These are phyloP conservation scores for Cyprinella venusta DNA, from an alignment of 2,797 vertebrate genomes.

Conservation along the genomic window DNA sequence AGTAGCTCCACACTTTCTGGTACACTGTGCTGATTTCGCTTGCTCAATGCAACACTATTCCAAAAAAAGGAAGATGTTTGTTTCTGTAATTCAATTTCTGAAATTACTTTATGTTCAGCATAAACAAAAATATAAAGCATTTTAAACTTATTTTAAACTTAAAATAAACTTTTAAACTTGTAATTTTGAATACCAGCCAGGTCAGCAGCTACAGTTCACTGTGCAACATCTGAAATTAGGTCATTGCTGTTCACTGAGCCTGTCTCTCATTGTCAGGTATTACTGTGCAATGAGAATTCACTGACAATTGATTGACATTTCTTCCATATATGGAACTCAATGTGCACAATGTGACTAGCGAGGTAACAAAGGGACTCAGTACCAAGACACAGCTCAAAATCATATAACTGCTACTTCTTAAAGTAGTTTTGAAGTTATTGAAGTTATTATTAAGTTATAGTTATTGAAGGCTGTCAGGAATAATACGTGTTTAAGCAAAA, in stretches of 20 bases:
- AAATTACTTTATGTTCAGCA: background rate
- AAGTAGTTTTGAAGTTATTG: too few species aligned
- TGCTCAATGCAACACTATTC: slow-evolving; percentile 15
- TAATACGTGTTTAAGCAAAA: background rate
- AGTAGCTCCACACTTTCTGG: slow-evolving; percentile 69
- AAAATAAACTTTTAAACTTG: slow-evolving; percentile 33
- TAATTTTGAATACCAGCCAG: slow-evolving; percentile 60
- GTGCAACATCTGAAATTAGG: slow-evolving; percentile 60
- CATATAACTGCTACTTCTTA: background rate
- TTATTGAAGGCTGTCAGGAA: background rate
- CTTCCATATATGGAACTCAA: background rate
- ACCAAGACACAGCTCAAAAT: background rate
- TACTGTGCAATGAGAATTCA: slow-evolving; percentile 39
- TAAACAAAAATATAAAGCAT: background rate
- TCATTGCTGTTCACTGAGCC: slow-evolving; percentile 51
- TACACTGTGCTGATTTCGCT: slow-evolving; percentile 20
- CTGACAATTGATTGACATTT: background rate
- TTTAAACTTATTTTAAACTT: background rate
- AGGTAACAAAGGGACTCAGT: too few species aligned
- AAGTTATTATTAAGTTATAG: too few species aligned
- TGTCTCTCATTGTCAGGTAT: slow-evolving; percentile 39
- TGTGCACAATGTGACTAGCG: too few species aligned
- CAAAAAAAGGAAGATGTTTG: background rate
- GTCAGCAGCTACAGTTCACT: slow-evolving; percentile 26
- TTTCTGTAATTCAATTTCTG: too few species aligned